A percentile compares a stretch with the other conserved stretches of the same genome.
These are phyloP conservation scores for Drosophila nigromelanica DNA, from an alignment of 1,140 invertebrate species.

Conservation along the genomic window DNA sequence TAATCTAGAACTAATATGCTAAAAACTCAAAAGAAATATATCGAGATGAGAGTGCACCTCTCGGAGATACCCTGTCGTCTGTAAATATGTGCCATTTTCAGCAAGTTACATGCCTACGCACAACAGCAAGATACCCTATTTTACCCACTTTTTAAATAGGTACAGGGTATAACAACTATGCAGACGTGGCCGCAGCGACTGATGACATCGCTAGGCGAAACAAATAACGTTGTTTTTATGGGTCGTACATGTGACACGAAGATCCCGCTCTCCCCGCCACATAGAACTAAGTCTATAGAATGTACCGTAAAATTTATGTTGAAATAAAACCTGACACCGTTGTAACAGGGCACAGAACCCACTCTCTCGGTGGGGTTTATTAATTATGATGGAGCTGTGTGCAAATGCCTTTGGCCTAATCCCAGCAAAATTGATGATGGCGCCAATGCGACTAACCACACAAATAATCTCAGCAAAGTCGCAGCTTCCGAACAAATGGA, in stretches of 20 bases:
- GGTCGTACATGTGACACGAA: constrained; percentile 58
- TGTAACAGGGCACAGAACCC: constrained; percentile 24
- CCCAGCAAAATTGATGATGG: constrained; percentile 62
- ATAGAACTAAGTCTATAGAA: constrained; percentile 14
- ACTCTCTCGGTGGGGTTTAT: constrained; percentile 42
- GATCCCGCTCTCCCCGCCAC: no score
- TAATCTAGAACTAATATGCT: no score
- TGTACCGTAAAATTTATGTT: constrained; percentile 61
- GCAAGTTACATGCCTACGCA: no score
- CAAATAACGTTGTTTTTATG: constrained; percentile 73
- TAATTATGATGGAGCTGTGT: constrained; percentile 70
- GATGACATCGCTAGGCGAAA: constrained; percentile 60
- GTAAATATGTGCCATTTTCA: no score
- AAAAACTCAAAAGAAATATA: no score
- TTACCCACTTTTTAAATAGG: no score
- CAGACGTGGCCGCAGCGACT: constrained; percentile 29
- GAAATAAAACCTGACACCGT: constrained; percentile 63
- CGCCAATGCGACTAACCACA: constrained; percentile 61
- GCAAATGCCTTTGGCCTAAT: constrained; percentile 49
- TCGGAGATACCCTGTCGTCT: no score
- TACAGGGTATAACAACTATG: constrained; percentile 12
- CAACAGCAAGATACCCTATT: no score
- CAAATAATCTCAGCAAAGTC: constrained; percentile 35
- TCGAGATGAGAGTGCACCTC: no score
- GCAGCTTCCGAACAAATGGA: constrained; percentile 35